These are phyloP conservation scores for Cacoxenus indagator DNA, from an alignment of 2,888 invertebrate genomes.

Conservation along the genomic window DNA sequence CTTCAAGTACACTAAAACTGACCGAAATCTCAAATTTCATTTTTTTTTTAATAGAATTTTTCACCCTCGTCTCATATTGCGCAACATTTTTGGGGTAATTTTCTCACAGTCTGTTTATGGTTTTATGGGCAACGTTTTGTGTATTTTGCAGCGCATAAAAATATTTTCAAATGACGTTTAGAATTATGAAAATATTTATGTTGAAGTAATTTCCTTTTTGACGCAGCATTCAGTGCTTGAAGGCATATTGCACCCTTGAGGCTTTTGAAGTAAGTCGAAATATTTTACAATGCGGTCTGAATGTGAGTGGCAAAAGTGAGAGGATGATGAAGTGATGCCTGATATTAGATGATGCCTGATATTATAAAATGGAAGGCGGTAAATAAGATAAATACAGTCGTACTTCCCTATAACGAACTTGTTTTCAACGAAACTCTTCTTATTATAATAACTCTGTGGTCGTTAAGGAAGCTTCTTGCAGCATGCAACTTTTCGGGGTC, in stretches of 20 bases:
- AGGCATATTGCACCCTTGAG: conserved; percentile 47
- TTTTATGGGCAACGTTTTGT: conserved; percentile 52
- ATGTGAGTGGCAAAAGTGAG: no score
- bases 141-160: conserved; percentile 22
- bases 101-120: conserved; percentile 48
- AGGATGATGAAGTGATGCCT: no score
- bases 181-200: conserved; percentile 45
- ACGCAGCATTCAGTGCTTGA: neutral
- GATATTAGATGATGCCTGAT: no score
- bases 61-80: conserved; percentile 34
- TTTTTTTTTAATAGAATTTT: neutral
- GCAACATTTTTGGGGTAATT: conserved; percentile 27
- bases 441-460: no score
- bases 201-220: conserved; percentile 21
- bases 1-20: neutral
- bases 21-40: conserved; percentile 38
- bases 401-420: no score
- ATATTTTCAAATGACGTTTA: conserved; percentile 52
- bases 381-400: no score
- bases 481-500: no score
- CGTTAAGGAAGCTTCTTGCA: no score
- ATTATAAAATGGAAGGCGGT: no score
- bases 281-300: conserved; percentile 39
- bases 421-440: no score
- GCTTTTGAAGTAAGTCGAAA: conserved; percentile 37